Percentiles rank a stretch among this genome's conserved stretches.
Evolutionary conservation across 35 echinoderm and acorn worm genomes (phyloP).

Genomic region (Anneissia japonica): DNA sequence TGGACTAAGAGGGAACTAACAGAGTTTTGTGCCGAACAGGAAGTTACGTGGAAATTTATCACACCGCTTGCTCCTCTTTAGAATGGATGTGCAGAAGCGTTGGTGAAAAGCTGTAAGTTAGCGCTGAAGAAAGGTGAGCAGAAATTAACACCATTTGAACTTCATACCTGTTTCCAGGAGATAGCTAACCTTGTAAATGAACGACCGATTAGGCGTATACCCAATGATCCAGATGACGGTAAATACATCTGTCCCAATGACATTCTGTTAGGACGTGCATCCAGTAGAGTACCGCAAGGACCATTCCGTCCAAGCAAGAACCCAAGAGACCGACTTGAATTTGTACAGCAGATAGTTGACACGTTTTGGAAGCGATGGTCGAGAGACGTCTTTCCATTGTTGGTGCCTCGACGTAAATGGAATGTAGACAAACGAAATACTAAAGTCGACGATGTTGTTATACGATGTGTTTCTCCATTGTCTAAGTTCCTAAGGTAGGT

Average conservation of each 20-base stretch:
- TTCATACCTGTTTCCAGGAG: constrained; percentile 14
- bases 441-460: too few relatives aligned
- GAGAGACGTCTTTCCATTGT: neutral
- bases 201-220: constrained; percentile 9
- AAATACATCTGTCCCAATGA: constrained; percentile 31
- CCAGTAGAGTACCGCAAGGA: constrained; percentile 19
- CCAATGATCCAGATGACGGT: constrained; percentile 43
- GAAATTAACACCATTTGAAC: constrained; percentile 14
- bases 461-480: too few relatives aligned
- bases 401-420: neutral
- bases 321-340: neutral
- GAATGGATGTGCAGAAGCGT: constrained; percentile 58
- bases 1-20: constrained; percentile 30
- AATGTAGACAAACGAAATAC: too few relatives aligned
- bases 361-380: constrained; percentile 2
- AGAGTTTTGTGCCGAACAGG: constrained; percentile 47
- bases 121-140: neutral
- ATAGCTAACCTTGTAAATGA: constrained; percentile 45
- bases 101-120: constrained; percentile 58
- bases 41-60: constrained; percentile 40
- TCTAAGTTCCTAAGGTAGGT: too few relatives aligned
- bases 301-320: neutral
- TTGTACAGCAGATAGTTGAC: constrained; percentile 3
- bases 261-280: constrained; percentile 19
- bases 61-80: constrained; percentile 48